Percentiles rank a stretch among this genome's conserved stretches.
Conservation (phyloP, 2,888 invertebrate genomes). For the Cerastis rubricosa region DNA sequence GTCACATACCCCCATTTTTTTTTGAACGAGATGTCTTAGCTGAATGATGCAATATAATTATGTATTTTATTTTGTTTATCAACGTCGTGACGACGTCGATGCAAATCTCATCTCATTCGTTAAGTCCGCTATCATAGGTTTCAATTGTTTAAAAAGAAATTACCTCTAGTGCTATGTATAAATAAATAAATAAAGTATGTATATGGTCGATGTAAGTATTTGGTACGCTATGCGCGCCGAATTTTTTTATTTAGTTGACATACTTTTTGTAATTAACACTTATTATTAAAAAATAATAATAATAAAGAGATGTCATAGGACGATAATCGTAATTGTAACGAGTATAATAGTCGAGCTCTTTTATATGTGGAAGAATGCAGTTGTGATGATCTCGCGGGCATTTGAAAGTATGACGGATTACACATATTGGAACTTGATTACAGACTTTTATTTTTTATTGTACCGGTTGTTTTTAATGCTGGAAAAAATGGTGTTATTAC, state of each 20-base stretch:
- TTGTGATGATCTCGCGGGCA: conserved; percentile 88
- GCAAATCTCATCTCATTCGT: conserved; percentile 71
- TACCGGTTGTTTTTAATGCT: conserved; percentile 2
- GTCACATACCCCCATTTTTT: conserved; percentile 55
- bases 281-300: conserved; percentile 77
- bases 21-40: conserved; percentile 60
- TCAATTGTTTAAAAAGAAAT: conserved; percentile 80
- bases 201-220: conserved; percentile 85
- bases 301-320: conserved; percentile 82
- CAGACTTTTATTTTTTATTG: conserved; percentile 72
- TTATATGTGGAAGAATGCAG: conserved; percentile 89
- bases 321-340: conserved; percentile 84
- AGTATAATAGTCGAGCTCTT: conserved; percentile 84
- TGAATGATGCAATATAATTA: conserved; percentile 65
- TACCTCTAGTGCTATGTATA: conserved; percentile 88
- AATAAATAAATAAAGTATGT: conserved; percentile 76
- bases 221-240: conserved; percentile 87
- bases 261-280: conserved; percentile 89
- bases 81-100: conserved; percentile 59
- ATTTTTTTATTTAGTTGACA: conserved; percentile 89
- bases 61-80: conserved; percentile 64
- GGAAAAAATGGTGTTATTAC: neutral
- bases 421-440: conserved; percentile 87
- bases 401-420: conserved; percentile 84
- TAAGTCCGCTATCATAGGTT: conserved; percentile 80